Evolutionary conservation across 2,888 invertebrate genomes (phyloP), one percentile per base, ranked within the genome.

Genomic region (Drepanosiphum platanoidis): DNA sequence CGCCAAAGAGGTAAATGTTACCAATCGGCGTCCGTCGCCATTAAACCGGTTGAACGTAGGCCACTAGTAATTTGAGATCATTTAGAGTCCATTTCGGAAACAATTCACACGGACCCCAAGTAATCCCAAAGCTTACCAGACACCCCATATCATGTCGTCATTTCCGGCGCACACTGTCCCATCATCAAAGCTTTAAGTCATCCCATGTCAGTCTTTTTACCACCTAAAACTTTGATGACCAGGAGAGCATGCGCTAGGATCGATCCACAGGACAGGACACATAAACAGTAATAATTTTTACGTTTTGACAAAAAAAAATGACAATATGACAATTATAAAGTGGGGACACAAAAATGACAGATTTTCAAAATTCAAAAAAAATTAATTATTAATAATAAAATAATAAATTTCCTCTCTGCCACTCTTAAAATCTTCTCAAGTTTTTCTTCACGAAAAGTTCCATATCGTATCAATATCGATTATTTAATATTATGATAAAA

Each of bases 111-210:
- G 22, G n/a, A 71, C 32, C 52, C 30, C 18, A n/a, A 42, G 8
- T 52, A 52, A 52, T 32, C 22, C 52, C 46, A 52, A 52, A 74
- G 42, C 0, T 3, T 52, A 32, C 32, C 1, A 11, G 72, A 42
- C 72, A 18, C 70, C 32, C n/a, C 0, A 1, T 64, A 27, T 18
- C 18, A 30, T 5, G 39, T 42, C 42, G 72, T 42, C n/a, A 58
- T 68, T 0, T 27, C 82, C 2, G 13, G 22, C 58, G 82, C 61
- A 72, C 72, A 30, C n/a, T 72, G 15, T 82, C 82, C 82, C 61
- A 61, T 82, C 82, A 82, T 72, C 82, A 32, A 81, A 81, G 81
- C 81, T 81, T 81, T 81, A 81, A 81, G 81, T 81, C 22, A 32
- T 39, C 58, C 18, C 42, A 78, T n/a, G 52, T n/a, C 46, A 39